These are phyloP conservation scores for Mus spretus DNA, from an alignment of 2,797 vertebrate species.

Conservation along the genomic window DNA sequence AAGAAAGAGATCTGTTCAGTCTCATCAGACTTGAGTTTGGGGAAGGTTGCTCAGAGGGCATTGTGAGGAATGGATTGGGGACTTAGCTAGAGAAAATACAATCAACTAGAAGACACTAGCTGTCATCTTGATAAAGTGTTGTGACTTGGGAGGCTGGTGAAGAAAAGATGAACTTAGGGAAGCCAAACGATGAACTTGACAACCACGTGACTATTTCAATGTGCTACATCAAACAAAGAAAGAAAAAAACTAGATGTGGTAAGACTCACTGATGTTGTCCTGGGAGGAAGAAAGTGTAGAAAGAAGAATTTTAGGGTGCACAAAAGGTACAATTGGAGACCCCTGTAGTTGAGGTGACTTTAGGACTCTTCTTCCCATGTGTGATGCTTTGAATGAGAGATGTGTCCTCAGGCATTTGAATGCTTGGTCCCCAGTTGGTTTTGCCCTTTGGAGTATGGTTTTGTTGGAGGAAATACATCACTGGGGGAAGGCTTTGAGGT, in stretches of 20 bases:
- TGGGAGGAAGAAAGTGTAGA: too few relatives aligned
- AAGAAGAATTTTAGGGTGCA: neutral
- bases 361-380: too few relatives aligned
- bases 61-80: too few relatives aligned
- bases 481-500: neutral
- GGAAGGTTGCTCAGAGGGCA: neutral
- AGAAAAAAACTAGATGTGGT: neutral
- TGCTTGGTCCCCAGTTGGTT: neutral
- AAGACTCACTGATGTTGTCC: neutral
- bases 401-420: neutral
- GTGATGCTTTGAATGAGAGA: neutral
- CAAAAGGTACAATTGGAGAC: neutral
- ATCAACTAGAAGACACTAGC: rapidly evolving
- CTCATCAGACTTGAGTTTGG: neutral
- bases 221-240: neutral
- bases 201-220: neutral
- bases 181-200: neutral
- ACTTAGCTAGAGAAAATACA: neutral
- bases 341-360: neutral
- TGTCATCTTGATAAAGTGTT: neutral
- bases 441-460: neutral
- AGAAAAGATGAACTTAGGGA: neutral
- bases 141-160: neutral
- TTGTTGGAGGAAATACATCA: neutral
- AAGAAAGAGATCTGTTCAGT: neutral